Percentiles rank a stretch among this genome's conserved stretches.
phyloP scores from a whole-genome alignment of 2,888 invertebrate species.

The Theodoxus fluviatilis region DNA sequence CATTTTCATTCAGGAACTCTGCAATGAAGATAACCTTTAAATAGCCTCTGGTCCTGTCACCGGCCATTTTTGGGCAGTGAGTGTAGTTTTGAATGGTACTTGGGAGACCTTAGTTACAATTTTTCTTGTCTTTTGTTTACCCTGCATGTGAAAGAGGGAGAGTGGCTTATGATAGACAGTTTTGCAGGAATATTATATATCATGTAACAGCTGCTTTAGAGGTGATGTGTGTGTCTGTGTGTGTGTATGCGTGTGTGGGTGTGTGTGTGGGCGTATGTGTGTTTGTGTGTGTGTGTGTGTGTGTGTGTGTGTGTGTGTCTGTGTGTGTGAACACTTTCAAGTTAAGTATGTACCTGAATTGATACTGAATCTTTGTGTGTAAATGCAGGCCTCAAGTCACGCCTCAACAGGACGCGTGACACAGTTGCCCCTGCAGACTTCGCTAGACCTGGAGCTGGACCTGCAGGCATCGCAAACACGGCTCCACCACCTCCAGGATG shows the following conservation, averaged over 20 bases:
- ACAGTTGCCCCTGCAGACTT: constrained; percentile 70
- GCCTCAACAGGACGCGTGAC: constrained; percentile 27
- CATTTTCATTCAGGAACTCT: no score
- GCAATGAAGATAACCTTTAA: no score
- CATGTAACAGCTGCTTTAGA: not conserved
- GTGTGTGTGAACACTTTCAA: not conserved
- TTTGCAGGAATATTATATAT: not conserved
- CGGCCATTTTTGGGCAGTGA: no score
- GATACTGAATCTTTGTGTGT: constrained; percentile 6
- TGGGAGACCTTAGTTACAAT: no score
- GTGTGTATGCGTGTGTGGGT: no score
- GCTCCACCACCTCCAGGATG: constrained; percentile 82
- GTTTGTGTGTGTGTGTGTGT: not conserved
- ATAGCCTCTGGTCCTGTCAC: no score
- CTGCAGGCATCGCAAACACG: constrained; percentile 89
- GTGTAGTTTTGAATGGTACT: no score
- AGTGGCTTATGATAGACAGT: not conserved
- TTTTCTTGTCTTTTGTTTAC: no score
- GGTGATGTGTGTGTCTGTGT: not conserved
- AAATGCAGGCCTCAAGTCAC: constrained; percentile 33
- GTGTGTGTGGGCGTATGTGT: not conserved
- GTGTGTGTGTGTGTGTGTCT: not conserved
- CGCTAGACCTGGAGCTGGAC: constrained; percentile 89
- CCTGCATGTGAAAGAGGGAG: not conserved
- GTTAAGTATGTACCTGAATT: not conserved